Evolutionary conservation across 1,140 invertebrate genomes (phyloP).

Genomic region (Hydropsyche tenuis): DNA sequence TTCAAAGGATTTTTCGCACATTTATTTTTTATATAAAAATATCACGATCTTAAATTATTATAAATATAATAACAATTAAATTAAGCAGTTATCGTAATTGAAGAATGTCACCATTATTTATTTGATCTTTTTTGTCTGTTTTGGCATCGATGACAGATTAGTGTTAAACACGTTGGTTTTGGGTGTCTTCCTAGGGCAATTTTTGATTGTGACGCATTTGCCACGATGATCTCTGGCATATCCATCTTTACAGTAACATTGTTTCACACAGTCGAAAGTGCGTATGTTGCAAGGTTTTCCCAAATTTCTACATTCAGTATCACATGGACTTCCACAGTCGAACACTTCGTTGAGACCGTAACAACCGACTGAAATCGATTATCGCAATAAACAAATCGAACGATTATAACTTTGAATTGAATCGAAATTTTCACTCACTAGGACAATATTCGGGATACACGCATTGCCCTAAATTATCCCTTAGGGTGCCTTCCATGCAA

Average conservation of each 20-base stretch:
- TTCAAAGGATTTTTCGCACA: no score
- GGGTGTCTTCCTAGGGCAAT: constrained; percentile 37
- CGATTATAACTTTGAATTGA: no score
- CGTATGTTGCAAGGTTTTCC: constrained; percentile 38
- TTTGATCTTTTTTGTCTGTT: no score
- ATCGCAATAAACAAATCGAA: no score
- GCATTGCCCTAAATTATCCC: constrained; percentile 26
- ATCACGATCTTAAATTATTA: no score
- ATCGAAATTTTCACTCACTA: background rate
- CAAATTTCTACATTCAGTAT: constrained; percentile 36
- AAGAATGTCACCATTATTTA: no score
- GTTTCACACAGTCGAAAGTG: constrained; percentile 32
- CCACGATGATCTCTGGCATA: constrained; percentile 45
- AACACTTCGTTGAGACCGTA: constrained; percentile 38
- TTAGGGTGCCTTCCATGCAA: constrained; percentile 23
- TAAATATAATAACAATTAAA: no score
- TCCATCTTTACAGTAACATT: constrained; percentile 43
- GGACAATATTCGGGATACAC: constrained; percentile 30
- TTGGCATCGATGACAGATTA: no score
- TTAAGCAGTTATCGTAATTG: no score
- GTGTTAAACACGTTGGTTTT: background rate
- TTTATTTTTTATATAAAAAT: no score
- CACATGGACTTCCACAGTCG: constrained; percentile 45
- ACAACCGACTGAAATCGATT: constrained; percentile 39
- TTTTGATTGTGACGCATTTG: constrained; percentile 38